Evolutionary conservation across 2,888 invertebrate species (phyloP).

Genomic region (Drosophila fulvimacula): DNA sequence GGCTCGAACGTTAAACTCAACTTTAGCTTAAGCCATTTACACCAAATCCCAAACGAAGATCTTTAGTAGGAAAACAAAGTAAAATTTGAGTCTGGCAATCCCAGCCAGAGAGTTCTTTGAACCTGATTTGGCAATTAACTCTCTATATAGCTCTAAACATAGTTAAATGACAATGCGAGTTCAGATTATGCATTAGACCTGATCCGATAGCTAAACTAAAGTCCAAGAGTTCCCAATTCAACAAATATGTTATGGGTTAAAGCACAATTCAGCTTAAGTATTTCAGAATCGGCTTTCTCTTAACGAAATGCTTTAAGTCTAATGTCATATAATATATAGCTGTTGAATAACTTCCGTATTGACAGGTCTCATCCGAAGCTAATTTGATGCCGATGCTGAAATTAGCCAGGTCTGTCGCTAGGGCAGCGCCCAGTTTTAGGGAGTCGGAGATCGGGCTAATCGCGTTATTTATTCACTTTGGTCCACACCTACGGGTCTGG

Average conservation of each 20-base stretch:
- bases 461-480: not conserved
- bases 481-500: not conserved
- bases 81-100: not conserved
- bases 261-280: not conserved
- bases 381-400: not conserved
- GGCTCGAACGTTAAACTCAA: not conserved
- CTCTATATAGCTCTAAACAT: not conserved
- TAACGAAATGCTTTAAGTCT: not conserved
- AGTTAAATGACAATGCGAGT: not conserved
- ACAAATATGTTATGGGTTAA: not conserved
- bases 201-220: not conserved
- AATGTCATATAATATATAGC: not conserved
- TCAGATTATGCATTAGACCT: too few relatives aligned
- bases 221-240: not conserved
- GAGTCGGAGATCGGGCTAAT: not conserved
- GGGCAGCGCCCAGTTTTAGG: not conserved
- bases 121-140: not conserved
- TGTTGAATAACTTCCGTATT: constrained; percentile 1
- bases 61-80: not conserved
- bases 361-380: not conserved
- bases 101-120: not conserved
- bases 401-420: not conserved
- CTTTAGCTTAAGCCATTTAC: not conserved
- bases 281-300: not conserved
- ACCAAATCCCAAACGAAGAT: too few relatives aligned